phyloP scores from a whole-genome alignment of 37 sponge, comb jelly and placozoan species.

The Bolinopsis microptera region DNA sequence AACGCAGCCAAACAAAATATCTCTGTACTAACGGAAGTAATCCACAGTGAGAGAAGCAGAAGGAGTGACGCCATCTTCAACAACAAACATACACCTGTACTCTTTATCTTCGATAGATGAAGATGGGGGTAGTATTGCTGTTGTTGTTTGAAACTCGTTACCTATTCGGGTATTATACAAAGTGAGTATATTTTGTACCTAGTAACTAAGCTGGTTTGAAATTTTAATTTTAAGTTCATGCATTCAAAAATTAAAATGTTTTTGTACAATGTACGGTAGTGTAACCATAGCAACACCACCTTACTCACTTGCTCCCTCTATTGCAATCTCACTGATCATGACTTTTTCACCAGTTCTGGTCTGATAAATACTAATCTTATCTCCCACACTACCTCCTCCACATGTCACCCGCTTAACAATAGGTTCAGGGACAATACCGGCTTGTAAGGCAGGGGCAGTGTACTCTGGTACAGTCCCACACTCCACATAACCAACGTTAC shows the following conservation, averaged over 20 bases:
- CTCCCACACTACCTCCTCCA: neutral
- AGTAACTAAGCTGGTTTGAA: too few relatives aligned
- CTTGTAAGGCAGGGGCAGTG: neutral
- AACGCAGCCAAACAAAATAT: too few relatives aligned
- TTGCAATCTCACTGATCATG: neutral
- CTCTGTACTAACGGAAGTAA: neutral
- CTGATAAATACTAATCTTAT: neutral
- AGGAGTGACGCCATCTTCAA: neutral
- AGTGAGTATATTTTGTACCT: too few relatives aligned
- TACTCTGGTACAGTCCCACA: neutral
- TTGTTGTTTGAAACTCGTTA: neutral
- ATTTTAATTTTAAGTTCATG: too few relatives aligned
- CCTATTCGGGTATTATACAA: too few relatives aligned
- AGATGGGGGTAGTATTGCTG: neutral
- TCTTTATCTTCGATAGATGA: neutral
- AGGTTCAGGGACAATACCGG: neutral
- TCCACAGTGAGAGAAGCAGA: neutral
- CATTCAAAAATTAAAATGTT: too few relatives aligned
- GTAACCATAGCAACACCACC: too few relatives aligned
- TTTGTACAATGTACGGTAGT: too few relatives aligned
- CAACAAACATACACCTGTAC: neutral
- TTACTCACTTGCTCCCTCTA: neutral
- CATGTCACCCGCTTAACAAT: neutral
- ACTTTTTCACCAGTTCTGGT: neutral
- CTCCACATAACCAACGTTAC: neutral